Percentiles rank a stretch among this genome's conserved stretches.
phyloP scores from a whole-genome alignment of 2,113 vertebrate species.

The Oncorhynchus mykiss region DNA sequence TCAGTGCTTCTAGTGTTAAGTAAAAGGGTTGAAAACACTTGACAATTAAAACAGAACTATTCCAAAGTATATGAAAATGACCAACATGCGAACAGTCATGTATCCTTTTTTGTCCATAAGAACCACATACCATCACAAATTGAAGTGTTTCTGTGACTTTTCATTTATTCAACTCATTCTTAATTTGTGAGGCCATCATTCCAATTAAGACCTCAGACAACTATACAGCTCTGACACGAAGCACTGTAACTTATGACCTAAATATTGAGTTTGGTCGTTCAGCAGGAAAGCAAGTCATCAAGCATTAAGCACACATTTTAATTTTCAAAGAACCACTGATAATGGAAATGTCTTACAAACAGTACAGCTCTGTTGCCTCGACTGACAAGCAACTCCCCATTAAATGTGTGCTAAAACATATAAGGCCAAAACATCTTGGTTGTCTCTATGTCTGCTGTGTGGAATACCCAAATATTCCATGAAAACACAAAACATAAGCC shows the following conservation, averaged over 20 bases:
- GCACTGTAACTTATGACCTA: constrained; percentile 69
- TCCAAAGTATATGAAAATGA: constrained; percentile 13
- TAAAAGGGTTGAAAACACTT: constrained; percentile 21
- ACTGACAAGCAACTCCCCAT: constrained; percentile 37
- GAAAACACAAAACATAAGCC: constrained; percentile 24
- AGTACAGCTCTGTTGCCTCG: constrained; percentile 38
- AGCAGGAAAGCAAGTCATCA: constrained; percentile 71
- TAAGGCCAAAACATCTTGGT: constrained; percentile 7
- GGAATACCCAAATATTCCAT: constrained; percentile 11
- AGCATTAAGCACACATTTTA: constrained; percentile 71
- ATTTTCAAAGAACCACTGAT: constrained; percentile 67
- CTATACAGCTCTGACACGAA: constrained; percentile 61
- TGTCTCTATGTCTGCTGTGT: constrained; percentile 1
- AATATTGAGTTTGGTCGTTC: constrained; percentile 64
- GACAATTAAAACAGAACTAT: constrained; percentile 24
- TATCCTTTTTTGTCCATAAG: constrained; percentile 6
- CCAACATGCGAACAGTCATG: constrained; percentile 12
- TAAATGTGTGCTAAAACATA: constrained; percentile 23
- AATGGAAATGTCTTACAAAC: constrained; percentile 62
- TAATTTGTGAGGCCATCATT: constrained; percentile 51
- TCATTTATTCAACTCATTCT: constrained; percentile 40
- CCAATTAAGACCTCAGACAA: constrained; percentile 65
- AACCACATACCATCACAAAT: constrained; percentile 3
- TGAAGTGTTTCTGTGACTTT: constrained; percentile 36
- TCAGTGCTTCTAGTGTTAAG: constrained; percentile 22